Evolutionary conservation across 2,888 invertebrate species (phyloP).

Genomic region (Conops quadrifasciatus): DNA sequence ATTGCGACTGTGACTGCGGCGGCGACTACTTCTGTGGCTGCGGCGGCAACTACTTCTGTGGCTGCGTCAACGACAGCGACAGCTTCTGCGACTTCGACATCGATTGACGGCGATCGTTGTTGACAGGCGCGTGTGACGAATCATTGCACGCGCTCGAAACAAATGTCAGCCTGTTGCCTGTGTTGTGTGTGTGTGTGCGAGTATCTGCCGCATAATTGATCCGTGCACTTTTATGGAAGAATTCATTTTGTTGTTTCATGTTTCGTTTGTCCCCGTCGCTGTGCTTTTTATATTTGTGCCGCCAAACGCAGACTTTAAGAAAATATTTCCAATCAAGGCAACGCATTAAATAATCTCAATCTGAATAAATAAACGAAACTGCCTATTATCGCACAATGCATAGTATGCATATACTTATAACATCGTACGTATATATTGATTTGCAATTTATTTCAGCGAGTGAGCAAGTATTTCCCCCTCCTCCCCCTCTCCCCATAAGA

Average conservation of each 20-base stretch:
- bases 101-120: slow-evolving; percentile 38
- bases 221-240: slow-evolving; percentile 36
- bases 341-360: not conserved
- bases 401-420: too few species aligned
- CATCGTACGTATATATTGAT: too few species aligned
- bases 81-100: too few species aligned
- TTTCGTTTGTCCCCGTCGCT: not conserved
- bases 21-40: not conserved
- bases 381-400: too few species aligned
- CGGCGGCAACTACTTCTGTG: not conserved
- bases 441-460: too few species aligned
- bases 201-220: slow-evolving; percentile 29
- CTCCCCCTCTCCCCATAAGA: too few species aligned
- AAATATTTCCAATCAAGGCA: not conserved
- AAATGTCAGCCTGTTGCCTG: not conserved
- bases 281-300: slow-evolving; percentile 1
- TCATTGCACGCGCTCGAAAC: slow-evolving; percentile 34
- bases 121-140: slow-evolving; percentile 37
- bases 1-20: too few species aligned
- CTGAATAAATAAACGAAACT: not conserved
- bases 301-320: not conserved
- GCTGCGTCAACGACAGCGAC: too few species aligned
- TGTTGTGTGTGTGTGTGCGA: not conserved
- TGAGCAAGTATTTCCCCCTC: too few species aligned
- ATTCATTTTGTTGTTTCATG: not conserved